These are phyloP conservation scores for Bellardia pandia DNA, from an alignment of 2,888 invertebrate species.

Conservation along the genomic window DNA sequence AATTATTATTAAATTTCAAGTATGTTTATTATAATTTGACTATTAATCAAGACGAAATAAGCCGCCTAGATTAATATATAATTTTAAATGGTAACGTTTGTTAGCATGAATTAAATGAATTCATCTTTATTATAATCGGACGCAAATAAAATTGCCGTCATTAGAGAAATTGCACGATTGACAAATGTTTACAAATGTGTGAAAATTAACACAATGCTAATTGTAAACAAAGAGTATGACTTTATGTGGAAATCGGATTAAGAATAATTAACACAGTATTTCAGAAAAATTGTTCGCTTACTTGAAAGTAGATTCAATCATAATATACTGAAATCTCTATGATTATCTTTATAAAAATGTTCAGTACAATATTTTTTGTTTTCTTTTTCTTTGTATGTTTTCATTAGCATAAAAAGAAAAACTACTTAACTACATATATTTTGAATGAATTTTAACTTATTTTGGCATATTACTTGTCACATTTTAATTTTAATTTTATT, in stretches of 20 bases:
- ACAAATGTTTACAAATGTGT: conserved; percentile 18
- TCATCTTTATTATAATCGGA: background rate
- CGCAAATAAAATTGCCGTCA: conserved; percentile 3
- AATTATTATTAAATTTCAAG: background rate
- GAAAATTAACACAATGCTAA: conserved; percentile 28
- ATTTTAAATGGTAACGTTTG: background rate
- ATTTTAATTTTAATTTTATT: too few relatives aligned
- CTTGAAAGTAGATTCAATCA: too few relatives aligned
- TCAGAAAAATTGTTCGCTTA: background rate
- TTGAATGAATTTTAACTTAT: too few relatives aligned
- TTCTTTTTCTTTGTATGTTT: too few relatives aligned
- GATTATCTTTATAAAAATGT: too few relatives aligned
- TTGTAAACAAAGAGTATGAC: background rate
- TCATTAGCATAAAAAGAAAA: too few relatives aligned
- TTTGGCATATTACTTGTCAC: too few relatives aligned
- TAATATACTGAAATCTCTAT: too few relatives aligned
- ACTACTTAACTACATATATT: too few relatives aligned
- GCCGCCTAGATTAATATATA: background rate
- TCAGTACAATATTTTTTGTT: too few relatives aligned
- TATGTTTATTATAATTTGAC: background rate
- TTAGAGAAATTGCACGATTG: conserved; percentile 14
- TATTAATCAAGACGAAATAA: background rate
- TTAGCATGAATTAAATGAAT: conserved; percentile 20
- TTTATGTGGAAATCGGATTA: background rate
- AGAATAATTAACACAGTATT: background rate